Evolutionary conservation across 2,113 vertebrate genomes (phyloP), one percentile per base, ranked within the genome.

Genomic region (Axis porcinus): DNA sequence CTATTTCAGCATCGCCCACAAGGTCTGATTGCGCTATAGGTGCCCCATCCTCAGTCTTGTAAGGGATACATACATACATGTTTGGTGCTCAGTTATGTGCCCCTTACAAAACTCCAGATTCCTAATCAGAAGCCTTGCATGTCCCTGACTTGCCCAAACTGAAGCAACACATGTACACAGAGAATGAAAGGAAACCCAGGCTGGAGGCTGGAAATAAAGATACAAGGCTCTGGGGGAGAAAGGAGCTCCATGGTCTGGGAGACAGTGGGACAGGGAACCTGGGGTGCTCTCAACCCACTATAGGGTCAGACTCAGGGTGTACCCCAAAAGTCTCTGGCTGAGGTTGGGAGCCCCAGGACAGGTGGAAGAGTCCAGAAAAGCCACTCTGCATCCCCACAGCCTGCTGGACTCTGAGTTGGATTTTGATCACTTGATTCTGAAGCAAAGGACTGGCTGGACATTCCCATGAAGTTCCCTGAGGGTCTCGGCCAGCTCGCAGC

Each of bases 231-330:
- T 43, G 9, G 36, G 21, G 17, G 30, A 36, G 12, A 45, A 70
- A 81, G 47, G 36, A 55, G 45, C 25, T 47, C 23, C 23, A 17
- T 5, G n/a, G 10, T 64, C 64, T 79, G 33, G 28, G 12, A 79
- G 52, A 17, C 79, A 21, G 23, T 17, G 52, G 60, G 58, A 57
- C 10, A 55, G 15, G n/a, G 28, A 7, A 50, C 17, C 8, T 1
- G 1, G 2, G 27, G 13, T 21, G n/a, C 30, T 55, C 13, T 16
- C 1, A 3, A 10, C 16, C 50, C n/a, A n/a, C 27, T 15, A 28
- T 1, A 30, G 52, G 27, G 17, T 45, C 30, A 92, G 12, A 47
- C 10, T 60, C 5, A n/a, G 17, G 16, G 36, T 25, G 50, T 8
- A 60, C 15, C 83, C 54, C 23, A 27, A 9, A 28, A 30, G 47